Base-by-base conservation (phyloP, 23 tunicate genomes). In the Halocynthia aurantium region DNA sequence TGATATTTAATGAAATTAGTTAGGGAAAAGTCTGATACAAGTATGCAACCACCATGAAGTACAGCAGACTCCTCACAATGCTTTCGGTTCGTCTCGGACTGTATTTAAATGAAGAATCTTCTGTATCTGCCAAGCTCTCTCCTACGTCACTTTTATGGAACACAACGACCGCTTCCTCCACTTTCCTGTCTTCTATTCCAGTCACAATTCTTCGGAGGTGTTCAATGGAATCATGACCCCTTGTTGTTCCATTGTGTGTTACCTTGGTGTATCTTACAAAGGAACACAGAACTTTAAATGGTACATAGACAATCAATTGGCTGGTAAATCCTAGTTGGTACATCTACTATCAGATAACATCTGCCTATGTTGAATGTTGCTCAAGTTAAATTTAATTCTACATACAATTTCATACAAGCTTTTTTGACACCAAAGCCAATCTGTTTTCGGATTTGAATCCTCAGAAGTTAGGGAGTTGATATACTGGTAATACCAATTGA, bases 201-300 rank as follows among this genome's bases (percentile, higher is more conserved):
- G 78, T 74, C n/a, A 74, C 78, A 50, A 74, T 74, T 1, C 78
- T 52, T 12, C 62, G 52, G 5, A 69, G 52, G 22, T 80, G 52
- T 0, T 81, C 73, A 51, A 84, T 12, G 15, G 78, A 63, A 8
- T 74, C 12, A 73, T 94, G 86, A 7, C 99, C 90, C 50, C 75
- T 78, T 52, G 68, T 50, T 57, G 88, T 82, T 18, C 86, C 63
- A 65, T 84, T 9, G 57, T 72, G 52, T 5, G 93, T 88, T 13
- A 90, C 90, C 68, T 81, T 71, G 44, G 67, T 76, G 83, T 85
- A 90, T 58, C 97, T 90, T 61, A 40, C 44, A 31, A 31, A 31
- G 44, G 44, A 31, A 31, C 1, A 31, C 2, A 31, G 1, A 31
- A 31, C 44, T 31, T 31, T 31, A 4, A 31, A 31, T 31, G 44